Base-by-base conservation (phyloP, 1,140 invertebrate genomes). In the Magallana gigas region DNA sequence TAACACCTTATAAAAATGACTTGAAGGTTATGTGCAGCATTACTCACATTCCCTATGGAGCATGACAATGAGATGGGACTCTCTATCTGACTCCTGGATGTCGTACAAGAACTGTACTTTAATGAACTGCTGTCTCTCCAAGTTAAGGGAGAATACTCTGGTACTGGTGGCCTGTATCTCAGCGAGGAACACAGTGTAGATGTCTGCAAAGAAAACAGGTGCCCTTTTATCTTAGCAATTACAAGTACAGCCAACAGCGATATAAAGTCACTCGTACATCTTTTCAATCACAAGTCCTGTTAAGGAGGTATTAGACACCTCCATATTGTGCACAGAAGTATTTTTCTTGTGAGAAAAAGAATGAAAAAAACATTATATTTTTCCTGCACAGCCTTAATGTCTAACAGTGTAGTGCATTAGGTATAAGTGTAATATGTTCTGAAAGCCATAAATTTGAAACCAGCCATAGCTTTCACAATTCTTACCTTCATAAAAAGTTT, bases 1-100 rank as follows among this genome's bases (percentile, higher is more conserved):
- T 68, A 18, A 68, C 64, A 68, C 64, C 23, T 18, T 23, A 68
- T 68, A 9, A 64, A 18, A 16, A n/a, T 64, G n/a, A 64, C 62
- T 64, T 64, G 4, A 14, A 16, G 8, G 1, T 18, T 16, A 7
- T n/a, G 62, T 64, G 62, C 62, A 64, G 16, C 62, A 64, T 64
- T 11, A 87, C 93, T 91, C 91, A 94, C 93, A 94, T 87, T 94
- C 93, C 88, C 91, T 93, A 82, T 94, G 93, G 16, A 94, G 87
- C 88, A 94, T 92, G 62, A 94, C 91, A 56, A 94, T 86, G 91
- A 94, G 91, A 81, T 92, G 87, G 18, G 91, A 91, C 83, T 93
- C 92, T 62, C 88, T 91, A 14, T 88, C 86, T 1, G 88, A 85
- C 6, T 83, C 60, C 48, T 90, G 91, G 6, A 88, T 88, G 16